A percentile compares a stretch with the other conserved stretches of the same genome.
Evolutionary conservation across 2,797 vertebrate genomes (phyloP).

Genomic region (Sebastolobus altivelis): DNA sequence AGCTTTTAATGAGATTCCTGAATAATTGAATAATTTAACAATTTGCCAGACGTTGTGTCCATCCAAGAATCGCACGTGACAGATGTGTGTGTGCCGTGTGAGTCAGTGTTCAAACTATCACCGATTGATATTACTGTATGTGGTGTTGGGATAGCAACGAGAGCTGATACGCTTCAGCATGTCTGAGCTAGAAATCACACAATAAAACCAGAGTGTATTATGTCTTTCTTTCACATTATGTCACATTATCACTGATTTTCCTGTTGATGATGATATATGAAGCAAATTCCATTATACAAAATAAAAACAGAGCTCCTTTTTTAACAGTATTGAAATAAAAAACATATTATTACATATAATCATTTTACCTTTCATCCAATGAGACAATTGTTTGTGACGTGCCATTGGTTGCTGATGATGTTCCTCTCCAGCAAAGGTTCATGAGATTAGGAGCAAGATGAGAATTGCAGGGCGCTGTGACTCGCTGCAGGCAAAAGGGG

Average conservation of each 20-base stretch:
- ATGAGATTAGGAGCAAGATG: slow-evolving; percentile 48
- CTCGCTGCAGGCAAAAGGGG: slow-evolving; percentile 66
- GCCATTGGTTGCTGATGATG: slow-evolving; percentile 12
- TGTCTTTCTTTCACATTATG: not conserved
- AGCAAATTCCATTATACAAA: not conserved
- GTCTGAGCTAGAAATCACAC: slow-evolving; percentile 2
- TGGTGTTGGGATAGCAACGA: slow-evolving; percentile 7
- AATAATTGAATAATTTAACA: slow-evolving; percentile 22
- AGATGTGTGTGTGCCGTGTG: slow-evolving; percentile 22
- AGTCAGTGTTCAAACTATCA: slow-evolving; percentile 38
- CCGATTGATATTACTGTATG: slow-evolving; percentile 22
- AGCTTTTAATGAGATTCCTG: slow-evolving; percentile 13
- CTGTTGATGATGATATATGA: not conserved
- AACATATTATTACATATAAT: not conserved
- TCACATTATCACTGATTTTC: not conserved
- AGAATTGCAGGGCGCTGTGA: slow-evolving; percentile 45
- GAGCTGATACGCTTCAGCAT: slow-evolving; percentile 3
- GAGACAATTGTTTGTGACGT: slow-evolving; percentile 15
- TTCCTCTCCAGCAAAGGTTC: slow-evolving; percentile 35
- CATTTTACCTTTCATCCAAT: slow-evolving; percentile 8
- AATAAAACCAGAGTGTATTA: slow-evolving; percentile 5
- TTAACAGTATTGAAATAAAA: not conserved
- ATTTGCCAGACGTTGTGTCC: slow-evolving; percentile 30
- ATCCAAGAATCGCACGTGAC: slow-evolving; percentile 30
- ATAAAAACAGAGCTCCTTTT: not conserved